These are phyloP conservation scores for Muraenolepis orangiensis DNA, from an alignment of 2,797 vertebrate species.

Conservation along the genomic window DNA sequence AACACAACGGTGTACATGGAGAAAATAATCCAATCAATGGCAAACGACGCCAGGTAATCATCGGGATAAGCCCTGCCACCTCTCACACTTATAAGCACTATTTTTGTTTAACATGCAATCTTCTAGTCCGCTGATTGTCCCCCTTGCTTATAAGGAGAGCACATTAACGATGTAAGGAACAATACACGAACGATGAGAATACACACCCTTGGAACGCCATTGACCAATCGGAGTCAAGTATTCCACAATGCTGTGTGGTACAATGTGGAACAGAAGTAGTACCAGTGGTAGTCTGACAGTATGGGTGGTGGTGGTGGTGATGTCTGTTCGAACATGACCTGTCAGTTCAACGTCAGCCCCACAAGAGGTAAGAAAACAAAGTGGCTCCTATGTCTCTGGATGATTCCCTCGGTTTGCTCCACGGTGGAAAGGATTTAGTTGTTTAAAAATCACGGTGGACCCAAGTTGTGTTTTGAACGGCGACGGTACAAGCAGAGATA, in stretches of 20 bases:
- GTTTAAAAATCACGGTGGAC: too few relatives aligned
- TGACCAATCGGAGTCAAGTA: not conserved
- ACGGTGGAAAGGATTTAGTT: too few relatives aligned
- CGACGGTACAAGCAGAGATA: not conserved
- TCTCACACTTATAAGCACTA: too few relatives aligned
- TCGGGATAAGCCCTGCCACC: too few relatives aligned
- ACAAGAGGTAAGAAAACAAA: constrained; percentile 1
- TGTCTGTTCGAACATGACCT: not conserved
- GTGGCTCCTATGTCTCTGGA: not conserved
- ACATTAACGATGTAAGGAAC: not conserved
- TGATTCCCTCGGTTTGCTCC: not conserved
- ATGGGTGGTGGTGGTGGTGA: not conserved
- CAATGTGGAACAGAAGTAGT: not conserved
- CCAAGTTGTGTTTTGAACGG: not conserved
- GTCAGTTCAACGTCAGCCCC: not conserved
- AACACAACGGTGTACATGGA: not conserved
- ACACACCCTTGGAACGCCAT: too few relatives aligned
- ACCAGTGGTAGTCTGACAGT: not conserved
- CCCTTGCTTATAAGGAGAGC: not conserved
- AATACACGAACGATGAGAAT: too few relatives aligned
- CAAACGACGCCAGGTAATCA: not conserved
- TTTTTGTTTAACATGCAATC: not conserved
- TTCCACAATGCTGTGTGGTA: not conserved
- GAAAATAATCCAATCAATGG: too few relatives aligned
- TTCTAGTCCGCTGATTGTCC: not conserved